A percentile compares a stretch with the other conserved stretches of the same genome.
phyloP scores from a whole-genome alignment of 2,797 vertebrate genomes.

The Phoebastria nigripes region DNA sequence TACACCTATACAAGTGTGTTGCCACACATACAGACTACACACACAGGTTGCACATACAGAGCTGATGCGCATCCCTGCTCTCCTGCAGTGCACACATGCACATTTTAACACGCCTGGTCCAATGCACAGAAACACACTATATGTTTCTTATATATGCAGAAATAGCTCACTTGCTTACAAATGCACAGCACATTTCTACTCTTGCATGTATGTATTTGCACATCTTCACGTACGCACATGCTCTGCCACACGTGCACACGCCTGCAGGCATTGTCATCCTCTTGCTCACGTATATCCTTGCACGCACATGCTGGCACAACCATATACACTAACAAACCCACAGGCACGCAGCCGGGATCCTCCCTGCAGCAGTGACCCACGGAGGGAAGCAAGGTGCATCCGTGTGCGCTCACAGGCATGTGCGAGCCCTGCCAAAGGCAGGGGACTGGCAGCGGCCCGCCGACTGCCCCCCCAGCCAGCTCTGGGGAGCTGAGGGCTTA shows the following conservation, averaged over 20 bases:
- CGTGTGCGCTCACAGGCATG: accelerated
- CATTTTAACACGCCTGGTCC: background rate
- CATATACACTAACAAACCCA: accelerated
- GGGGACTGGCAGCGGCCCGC: accelerated
- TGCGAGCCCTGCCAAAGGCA: background rate
- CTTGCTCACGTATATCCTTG: background rate
- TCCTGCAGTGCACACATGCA: accelerated
- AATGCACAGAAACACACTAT: accelerated
- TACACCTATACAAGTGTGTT: too few species aligned
- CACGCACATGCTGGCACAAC: background rate
- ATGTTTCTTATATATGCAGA: accelerated
- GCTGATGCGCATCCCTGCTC: accelerated
- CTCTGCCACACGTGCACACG: background rate
- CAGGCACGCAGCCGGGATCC: too few species aligned
- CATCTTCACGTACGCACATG: accelerated
- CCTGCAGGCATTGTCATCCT: background rate
- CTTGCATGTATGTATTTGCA: accelerated
- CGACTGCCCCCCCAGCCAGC: accelerated
- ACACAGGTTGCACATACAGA: background rate
- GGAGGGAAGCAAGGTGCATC: background rate
- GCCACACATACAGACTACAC: background rate
- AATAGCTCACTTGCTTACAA: accelerated
- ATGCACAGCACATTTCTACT: accelerated
- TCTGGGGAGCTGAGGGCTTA: accelerated
- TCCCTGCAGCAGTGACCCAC: accelerated